phyloP scores from a whole-genome alignment of 2,797 vertebrate species.

The Sebastes flavidus region DNA sequence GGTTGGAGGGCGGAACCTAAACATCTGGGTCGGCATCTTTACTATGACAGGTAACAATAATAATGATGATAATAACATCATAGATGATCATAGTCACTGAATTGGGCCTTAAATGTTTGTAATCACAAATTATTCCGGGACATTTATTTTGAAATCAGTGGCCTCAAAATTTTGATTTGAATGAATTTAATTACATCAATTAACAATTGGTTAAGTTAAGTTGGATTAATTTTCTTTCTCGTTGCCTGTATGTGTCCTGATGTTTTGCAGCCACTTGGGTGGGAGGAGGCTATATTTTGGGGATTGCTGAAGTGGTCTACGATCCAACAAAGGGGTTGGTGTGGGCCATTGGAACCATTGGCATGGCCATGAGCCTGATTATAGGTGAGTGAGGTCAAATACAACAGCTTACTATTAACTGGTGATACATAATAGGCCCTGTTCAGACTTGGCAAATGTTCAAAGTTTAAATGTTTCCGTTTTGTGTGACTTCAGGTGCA shows the following conservation, averaged over 20 bases:
- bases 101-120: background rate
- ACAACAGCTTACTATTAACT: background rate
- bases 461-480: background rate
- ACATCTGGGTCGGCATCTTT: constrained; percentile 74
- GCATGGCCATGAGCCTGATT: constrained; percentile 67
- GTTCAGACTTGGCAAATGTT: background rate
- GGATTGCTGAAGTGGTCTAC: constrained; percentile 78
- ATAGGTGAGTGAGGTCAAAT: constrained; percentile 65
- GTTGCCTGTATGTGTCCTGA: background rate
- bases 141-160: too few species aligned
- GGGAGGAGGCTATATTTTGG: constrained; percentile 79
- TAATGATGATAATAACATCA: background rate
- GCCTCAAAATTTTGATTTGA: too few species aligned
- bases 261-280: constrained; percentile 79
- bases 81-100: background rate
- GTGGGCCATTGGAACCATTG: constrained; percentile 75
- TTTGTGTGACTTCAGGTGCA: constrained; percentile 61
- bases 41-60: constrained; percentile 76
- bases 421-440: background rate
- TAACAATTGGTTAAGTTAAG: background rate
- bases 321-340: constrained; percentile 74
- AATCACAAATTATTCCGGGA: background rate
- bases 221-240: background rate
- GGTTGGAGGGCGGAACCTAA: constrained; percentile 78
- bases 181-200: background rate